Evolutionary conservation across 2,888 invertebrate species (phyloP).

Genomic region (Autographa pulchrina): DNA sequence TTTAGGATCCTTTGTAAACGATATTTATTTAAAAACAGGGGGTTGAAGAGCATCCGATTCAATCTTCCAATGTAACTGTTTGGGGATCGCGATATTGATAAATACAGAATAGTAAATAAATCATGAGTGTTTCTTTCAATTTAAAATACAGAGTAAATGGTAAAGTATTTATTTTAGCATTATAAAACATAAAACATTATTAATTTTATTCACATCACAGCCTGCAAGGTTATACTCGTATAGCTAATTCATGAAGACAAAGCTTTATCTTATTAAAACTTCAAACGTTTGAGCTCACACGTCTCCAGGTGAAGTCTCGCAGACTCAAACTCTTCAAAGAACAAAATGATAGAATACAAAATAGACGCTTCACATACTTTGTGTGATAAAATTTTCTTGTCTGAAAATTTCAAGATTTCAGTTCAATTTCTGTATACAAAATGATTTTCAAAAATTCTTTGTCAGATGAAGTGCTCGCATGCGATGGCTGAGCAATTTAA

Average conservation of each 20-base stretch:
- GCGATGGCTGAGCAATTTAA: slow-evolving; percentile 31
- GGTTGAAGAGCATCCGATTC: neutral
- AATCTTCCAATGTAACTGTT: neutral
- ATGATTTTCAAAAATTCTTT: slow-evolving; percentile 45
- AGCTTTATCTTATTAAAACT: slow-evolving; percentile 35
- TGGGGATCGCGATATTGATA: neutral
- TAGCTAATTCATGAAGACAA: slow-evolving; percentile 28
- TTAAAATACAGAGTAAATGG: too few relatives aligned
- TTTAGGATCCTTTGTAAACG: slow-evolving; percentile 40
- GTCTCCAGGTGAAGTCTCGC: slow-evolving; percentile 28
- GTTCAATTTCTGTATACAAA: slow-evolving; percentile 52
- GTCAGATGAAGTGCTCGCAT: slow-evolving; percentile 38
- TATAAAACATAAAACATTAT: neutral
- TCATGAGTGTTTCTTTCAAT: too few relatives aligned
- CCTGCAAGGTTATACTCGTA: neutral
- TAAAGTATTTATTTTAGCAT: neutral
- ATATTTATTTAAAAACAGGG: slow-evolving; percentile 32
- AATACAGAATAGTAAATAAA: too few relatives aligned
- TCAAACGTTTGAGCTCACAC: slow-evolving; percentile 30
- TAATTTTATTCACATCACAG: neutral
- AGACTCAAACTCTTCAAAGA: slow-evolving; percentile 46
- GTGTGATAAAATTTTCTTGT: slow-evolving; percentile 42
- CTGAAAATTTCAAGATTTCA: slow-evolving; percentile 42
- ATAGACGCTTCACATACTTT: slow-evolving; percentile 39
- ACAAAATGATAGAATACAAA: slow-evolving; percentile 51